Percentiles rank a stretch among this genome's conserved stretches.
Evolutionary conservation across 1,140 invertebrate genomes (phyloP).

Genomic region (Luehdorfia chinensis): DNA sequence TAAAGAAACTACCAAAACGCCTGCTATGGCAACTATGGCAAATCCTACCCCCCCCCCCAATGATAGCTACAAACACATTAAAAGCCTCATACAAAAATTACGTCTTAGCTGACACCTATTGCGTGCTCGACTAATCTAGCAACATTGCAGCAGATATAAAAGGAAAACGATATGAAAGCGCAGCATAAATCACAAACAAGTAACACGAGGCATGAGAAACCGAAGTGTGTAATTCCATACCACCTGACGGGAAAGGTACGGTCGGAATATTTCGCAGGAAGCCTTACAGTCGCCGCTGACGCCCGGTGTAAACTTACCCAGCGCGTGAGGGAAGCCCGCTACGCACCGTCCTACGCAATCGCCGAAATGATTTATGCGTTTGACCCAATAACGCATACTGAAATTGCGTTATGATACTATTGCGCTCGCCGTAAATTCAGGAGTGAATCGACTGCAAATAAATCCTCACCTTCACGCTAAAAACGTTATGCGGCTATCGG

Average conservation of each 20-base stretch:
- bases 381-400: too few species aligned
- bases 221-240: slow-evolving; percentile 12
- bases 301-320: slow-evolving; percentile 3
- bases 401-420: too few species aligned
- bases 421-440: too few species aligned
- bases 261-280: slow-evolving; percentile 13
- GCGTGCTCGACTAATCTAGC: background rate
- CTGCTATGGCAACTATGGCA: too few species aligned
- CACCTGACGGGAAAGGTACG: slow-evolving; percentile 1
- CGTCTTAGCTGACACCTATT: background rate
- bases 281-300: background rate
- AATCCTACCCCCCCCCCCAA: too few species aligned
- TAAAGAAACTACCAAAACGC: too few species aligned
- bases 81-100: too few species aligned
- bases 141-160: background rate
- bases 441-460: too few species aligned
- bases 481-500: too few species aligned
- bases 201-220: slow-evolving; percentile 8
- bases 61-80: too few species aligned
- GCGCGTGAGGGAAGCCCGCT: slow-evolving; percentile 3
- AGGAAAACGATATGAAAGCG: background rate
- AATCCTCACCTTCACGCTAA: too few species aligned
- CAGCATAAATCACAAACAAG: slow-evolving; percentile 10
- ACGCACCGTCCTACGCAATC: background rate
- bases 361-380: background rate